Base-by-base conservation (phyloP, 2,888 invertebrate species). In the Euphydryas editha region DNA sequence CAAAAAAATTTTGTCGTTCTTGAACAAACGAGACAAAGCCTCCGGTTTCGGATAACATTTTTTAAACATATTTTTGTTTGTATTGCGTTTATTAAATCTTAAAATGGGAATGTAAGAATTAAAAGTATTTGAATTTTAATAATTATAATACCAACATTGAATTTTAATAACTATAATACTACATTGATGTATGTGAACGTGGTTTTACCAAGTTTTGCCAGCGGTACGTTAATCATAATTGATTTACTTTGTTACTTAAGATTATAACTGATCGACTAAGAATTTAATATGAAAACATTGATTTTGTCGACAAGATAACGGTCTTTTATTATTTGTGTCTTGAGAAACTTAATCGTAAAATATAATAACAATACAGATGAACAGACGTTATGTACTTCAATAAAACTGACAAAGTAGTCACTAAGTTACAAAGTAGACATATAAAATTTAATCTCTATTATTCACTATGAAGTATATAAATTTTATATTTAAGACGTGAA, bases 261-360 rank as follows among this genome's bases (percentile, higher is more conserved):
- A 49, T 61, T 65, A 61, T 30, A 47, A 59, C 18, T 59, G 24
- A 46, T 47, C 49, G 59, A 55, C 47, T 21, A 57, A 59, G 44
- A 54, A 49, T 56, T 46, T 59, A 59, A 21, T 65, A 78, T 76
- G 78, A 79, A 82, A 78, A 77, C 78, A 81, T 82, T 79, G 77
- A 81, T 81, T 82, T 80, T 79, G 76, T 79, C 55, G 62, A 72
- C 57, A 65, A 58, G 65, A 73, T 71, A 72, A 71, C 74, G 79
- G 78, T 81, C 82, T 79, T 83, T 85, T 78, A 86, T 85, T 63
- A 64, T 47, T 62, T 85, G 24, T 51, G 15, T 51, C 83, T n/a
- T 78, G 83, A 82, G 83, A 79, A 81, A 82, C 84, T 85, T 84
- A 81, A 83, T 81, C 1, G 15, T 39, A 80, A 81, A 62, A 59